These are phyloP conservation scores for Sisor rabdophorus DNA, from an alignment of 2,113 vertebrate genomes.

Conservation along the genomic window DNA sequence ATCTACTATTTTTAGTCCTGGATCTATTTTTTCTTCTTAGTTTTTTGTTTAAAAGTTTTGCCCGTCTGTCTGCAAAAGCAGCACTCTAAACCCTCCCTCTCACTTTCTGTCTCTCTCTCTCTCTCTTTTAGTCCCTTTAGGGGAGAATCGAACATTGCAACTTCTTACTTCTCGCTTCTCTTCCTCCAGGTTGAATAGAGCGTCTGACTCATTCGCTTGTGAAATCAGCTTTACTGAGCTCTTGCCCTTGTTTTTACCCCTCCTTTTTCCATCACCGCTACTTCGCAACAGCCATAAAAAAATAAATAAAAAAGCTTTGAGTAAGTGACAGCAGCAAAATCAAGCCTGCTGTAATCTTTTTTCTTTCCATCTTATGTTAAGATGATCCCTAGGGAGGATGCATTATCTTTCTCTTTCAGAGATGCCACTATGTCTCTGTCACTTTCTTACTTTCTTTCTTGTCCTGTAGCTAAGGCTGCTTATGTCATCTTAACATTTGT, in stretches of 20 bases:
- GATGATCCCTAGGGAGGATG: slow-evolving; percentile 24
- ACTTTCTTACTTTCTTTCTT: slow-evolving; percentile 30
- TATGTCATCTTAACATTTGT: slow-evolving; percentile 36
- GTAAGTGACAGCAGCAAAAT: slow-evolving; percentile 21
- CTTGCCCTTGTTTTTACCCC: slow-evolving; percentile 21
- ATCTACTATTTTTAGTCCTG: slow-evolving; percentile 33
- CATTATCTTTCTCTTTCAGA: slow-evolving; percentile 20
- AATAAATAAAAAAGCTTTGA: slow-evolving; percentile 9
- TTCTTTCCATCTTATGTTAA: slow-evolving; percentile 28
- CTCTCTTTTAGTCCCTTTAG: slow-evolving; percentile 20
- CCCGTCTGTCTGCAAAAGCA: slow-evolving; percentile 51
- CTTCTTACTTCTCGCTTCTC: slow-evolving; percentile 50
- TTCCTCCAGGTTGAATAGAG: slow-evolving; percentile 52
- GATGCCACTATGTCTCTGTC: slow-evolving; percentile 31
- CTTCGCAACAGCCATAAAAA: slow-evolving; percentile 16
- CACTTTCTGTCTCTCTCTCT: background rate
- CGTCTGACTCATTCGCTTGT: slow-evolving; percentile 54
- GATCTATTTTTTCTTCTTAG: slow-evolving; percentile 39
- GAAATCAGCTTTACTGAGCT: slow-evolving; percentile 56
- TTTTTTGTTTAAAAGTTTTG: slow-evolving; percentile 11
- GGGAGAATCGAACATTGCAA: slow-evolving; percentile 39
- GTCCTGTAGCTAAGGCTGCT: slow-evolving; percentile 33
- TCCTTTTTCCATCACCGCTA: slow-evolving; percentile 6
- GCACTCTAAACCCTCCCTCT: slow-evolving; percentile 38
- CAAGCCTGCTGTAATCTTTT: slow-evolving; percentile 28